Base-by-base conservation (phyloP, 2,888 invertebrate genomes). In the Ditula angustiorana region DNA sequence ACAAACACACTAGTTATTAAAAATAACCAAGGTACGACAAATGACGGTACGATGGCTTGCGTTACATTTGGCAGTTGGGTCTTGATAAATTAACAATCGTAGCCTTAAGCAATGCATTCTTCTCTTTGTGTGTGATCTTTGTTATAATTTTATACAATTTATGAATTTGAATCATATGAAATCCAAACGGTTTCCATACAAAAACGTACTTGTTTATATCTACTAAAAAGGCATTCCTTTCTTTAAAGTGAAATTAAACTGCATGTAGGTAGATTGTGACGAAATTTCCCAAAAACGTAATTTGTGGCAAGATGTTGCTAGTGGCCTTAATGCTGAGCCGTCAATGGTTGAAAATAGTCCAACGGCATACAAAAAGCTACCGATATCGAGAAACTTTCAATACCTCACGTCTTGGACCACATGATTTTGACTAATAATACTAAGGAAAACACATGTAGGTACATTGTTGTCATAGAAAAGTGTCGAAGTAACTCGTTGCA, bases 381-480 rank as follows among this genome's bases (percentile, higher is more conserved):
- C 46, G 2, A 47, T 50, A 0, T 11, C 0, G 13, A 0, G 4
- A 41, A 47, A 47, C 46, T 35, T 53, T 63, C 50, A 19, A 53
- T 23, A 53, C n/a, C 4, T 1, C 46, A 46, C 24, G 8, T 41
- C 37, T 23, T 23, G 26, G 35, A 47, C 59, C 59, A 64, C 64
- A 64, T 64, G 64, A 64, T 63, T 58, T 35, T 47, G 35, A 59
- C 46, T 64, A 59, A 66, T 64, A 46, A 68, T 67, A 44, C 47
- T 55, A 66, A 69, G 56, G 56, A 74, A 75, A 82, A 80, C 80
- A 85, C 85, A 82, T 86, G 86, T 76, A 82, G 86, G 86, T 76
- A 69, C 73, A 72, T 79, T 82, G 76, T 77, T 76, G 74, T 65
- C 65, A 65, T 60, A 55, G 44, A 52, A 59, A 58, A 47, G 69